These are phyloP conservation scores for Gopherus evgoodei DNA, from an alignment of 2,113 vertebrate genomes.

Conservation along the genomic window DNA sequence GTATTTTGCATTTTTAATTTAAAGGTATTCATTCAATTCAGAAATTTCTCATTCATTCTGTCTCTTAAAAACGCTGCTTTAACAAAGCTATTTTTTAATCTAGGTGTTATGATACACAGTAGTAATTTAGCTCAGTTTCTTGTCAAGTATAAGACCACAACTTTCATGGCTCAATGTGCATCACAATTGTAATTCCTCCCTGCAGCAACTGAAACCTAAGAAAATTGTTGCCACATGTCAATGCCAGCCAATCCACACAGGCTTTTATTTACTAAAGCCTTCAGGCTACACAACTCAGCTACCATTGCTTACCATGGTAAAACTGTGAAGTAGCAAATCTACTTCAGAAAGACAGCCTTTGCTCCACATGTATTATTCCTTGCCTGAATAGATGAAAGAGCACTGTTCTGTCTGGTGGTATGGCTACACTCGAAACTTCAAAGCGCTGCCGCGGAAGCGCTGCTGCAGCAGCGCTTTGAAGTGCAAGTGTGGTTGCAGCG, in stretches of 20 bases:
- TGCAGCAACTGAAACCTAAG: conserved; percentile 52
- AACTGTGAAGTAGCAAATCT: conserved; percentile 12
- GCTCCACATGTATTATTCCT: neutral
- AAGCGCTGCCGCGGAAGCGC: no score
- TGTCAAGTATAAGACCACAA: conserved; percentile 40
- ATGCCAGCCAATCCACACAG: conserved; percentile 57
- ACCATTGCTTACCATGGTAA: neutral
- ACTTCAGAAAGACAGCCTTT: neutral
- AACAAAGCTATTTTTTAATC: conserved; percentile 51
- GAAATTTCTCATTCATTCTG: conserved; percentile 34
- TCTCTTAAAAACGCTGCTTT: conserved; percentile 9
- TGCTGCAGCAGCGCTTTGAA: no score
- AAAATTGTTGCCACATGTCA: conserved; percentile 79
- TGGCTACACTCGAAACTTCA: no score
- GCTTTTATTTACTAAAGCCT: conserved; percentile 47
- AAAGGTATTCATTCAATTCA: conserved; percentile 50
- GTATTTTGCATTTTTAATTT: conserved; percentile 53
- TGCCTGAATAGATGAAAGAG: neutral
- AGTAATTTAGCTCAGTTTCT: conserved; percentile 30
- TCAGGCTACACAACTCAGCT: conserved; percentile 54
- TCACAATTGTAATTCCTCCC: conserved; percentile 56
- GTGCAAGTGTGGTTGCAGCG: no score
- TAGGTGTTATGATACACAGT: conserved; percentile 52
- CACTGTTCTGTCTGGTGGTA: neutral
- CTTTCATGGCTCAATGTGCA: conserved; percentile 37